phyloP scores from a whole-genome alignment of 2,888 invertebrate species.

The Lycocerus yunnanus region DNA sequence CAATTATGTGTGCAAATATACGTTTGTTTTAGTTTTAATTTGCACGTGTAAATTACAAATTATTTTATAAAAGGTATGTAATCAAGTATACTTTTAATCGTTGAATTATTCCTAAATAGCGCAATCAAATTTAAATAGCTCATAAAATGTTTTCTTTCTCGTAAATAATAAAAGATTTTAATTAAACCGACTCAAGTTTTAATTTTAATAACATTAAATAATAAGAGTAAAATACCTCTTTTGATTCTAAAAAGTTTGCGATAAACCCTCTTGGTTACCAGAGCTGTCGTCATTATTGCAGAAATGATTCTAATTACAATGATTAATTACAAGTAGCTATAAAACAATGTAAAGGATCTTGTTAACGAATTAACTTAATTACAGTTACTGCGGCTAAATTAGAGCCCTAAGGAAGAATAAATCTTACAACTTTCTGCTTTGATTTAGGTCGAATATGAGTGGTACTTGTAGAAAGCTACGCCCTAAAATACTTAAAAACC shows the following conservation, averaged over 20 bases:
- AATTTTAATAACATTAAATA: conserved; percentile 1
- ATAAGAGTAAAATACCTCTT: neutral
- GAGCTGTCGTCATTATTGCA: conserved; percentile 26
- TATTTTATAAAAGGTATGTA: no score
- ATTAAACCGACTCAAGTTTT: neutral
- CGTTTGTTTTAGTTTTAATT: no score
- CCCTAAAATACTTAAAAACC: neutral
- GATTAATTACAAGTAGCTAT: conserved; percentile 39
- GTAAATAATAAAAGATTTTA: neutral
- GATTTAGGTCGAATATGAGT: conserved; percentile 21
- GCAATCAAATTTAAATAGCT: neutral
- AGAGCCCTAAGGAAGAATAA: conserved; percentile 32
- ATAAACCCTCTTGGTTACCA: conserved; percentile 1
- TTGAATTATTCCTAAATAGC: neutral
- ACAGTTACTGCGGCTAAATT: conserved; percentile 39
- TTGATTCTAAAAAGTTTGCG: conserved; percentile 4
- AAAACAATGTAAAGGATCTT: conserved; percentile 41
- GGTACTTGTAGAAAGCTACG: neutral
- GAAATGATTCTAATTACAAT: conserved; percentile 40
- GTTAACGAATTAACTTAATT: conserved; percentile 43
- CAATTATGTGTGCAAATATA: no score
- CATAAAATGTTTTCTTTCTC: neutral
- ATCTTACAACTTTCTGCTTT: conserved; percentile 23
- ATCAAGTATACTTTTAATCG: neutral
- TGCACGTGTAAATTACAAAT: no score